Base-by-base conservation (phyloP, 2,888 invertebrate species). In the Ophion ellenae region DNA sequence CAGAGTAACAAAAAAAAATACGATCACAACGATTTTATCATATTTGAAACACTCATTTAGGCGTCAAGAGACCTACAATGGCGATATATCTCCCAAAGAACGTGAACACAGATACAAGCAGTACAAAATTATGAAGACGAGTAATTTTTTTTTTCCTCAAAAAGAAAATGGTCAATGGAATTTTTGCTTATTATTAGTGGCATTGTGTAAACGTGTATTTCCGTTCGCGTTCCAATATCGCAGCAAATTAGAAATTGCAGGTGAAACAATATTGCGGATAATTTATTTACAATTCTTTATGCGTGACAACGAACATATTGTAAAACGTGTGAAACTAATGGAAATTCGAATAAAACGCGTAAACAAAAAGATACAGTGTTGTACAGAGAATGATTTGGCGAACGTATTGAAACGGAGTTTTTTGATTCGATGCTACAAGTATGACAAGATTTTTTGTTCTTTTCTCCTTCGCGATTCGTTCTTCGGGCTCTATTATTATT, bases 201-300 rank as follows among this genome's bases (percentile, higher is more conserved):
- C 47, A 1, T 32, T 28, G 0, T 28, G 63, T 32, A 24, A 53
- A 14, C 53, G 53, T 53, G 17, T 53, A 53, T 71, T 57, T 40
- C 4, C 36, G 53, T 81, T 45, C 20, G 10, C 69, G 40, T 24
- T 66, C 40, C 11, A 61, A 63, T 24, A 61, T 76, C 45, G 57
- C 70, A 80, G 61, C 61, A 9, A 6, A 32, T 47, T 32, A 20
- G 32, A 75, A 75, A 28, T 70, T 24, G 61, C 73, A 78, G 76
- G 28, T 59, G 20, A 45, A 53, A 79, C 53, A 79, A 85, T 79
- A 75, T 85, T 66, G 74, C 75, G 45, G 28, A n/a, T 75, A 6
- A 36, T 82, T 82, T 82, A 82, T 85, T 85, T 85, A 82, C 85
- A 85, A 61, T 79, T 79, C 78, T 82, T 82, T 47, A 85, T 69